Conservation (phyloP, 2,888 invertebrate genomes). For the Pammene aurita region DNA sequence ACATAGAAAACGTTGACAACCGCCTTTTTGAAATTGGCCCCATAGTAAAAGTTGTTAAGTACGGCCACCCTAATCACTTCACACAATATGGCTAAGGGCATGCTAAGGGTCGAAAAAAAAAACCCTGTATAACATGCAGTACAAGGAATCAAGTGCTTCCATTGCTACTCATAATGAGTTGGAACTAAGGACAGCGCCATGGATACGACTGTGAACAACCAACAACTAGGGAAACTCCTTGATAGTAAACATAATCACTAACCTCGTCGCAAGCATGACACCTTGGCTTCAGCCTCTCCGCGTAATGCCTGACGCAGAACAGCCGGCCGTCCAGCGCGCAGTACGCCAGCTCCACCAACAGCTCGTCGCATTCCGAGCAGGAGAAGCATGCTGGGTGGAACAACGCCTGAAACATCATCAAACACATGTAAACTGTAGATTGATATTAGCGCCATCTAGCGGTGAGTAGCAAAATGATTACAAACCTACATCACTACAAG, state of each 20-base stretch:
- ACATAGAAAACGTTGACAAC: no score
- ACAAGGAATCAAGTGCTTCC: no score
- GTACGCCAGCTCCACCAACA: conserved; percentile 97
- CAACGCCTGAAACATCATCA: conserved; percentile 69
- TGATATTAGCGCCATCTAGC: conserved; percentile 51
- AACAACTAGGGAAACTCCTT: no score
- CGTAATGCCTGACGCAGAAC: conserved; percentile 98
- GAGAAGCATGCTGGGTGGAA: conserved; percentile 98
- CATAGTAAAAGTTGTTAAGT: no score
- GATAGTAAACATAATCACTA: conserved; percentile 62
- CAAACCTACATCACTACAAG: background rate
- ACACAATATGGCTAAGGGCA: no score
- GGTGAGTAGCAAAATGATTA: conserved; percentile 46
- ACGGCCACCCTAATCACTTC: no score
- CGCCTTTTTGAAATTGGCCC: no score
- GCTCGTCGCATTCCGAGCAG: conserved; percentile 94
- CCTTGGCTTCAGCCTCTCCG: conserved; percentile 96
- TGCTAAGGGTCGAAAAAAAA: no score
- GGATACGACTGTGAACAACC: no score
- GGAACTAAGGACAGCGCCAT: no score
- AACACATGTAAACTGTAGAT: conserved; percentile 13
- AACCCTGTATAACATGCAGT: no score
- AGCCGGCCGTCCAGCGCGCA: conserved; percentile 94
- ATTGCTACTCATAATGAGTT: no score
- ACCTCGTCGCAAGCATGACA: conserved; percentile 99